Evolutionary conservation across 2,113 vertebrate genomes (phyloP), one percentile per base, ranked within the genome.

Genomic region (Rhinopomastus cyanomelas): DNA sequence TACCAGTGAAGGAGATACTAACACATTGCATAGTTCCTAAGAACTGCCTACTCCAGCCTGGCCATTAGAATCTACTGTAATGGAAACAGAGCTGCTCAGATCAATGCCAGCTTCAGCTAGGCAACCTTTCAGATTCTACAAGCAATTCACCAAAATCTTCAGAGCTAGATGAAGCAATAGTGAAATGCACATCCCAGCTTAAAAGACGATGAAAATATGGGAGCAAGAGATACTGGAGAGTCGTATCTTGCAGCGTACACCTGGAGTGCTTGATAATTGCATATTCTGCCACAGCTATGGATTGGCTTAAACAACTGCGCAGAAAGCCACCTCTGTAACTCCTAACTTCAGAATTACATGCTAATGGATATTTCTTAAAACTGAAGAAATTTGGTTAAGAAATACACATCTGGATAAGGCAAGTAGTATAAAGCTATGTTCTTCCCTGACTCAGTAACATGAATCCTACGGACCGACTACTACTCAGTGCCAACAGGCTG

Each of bases 381-480:
- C 4, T 51, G 37, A n/a, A 83, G 26, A 52, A 88, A 82, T 42
- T 26, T 0, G 0, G 8, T 75, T 66, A 61, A 36, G 60, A 74
- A 82, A 67, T 11, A 20, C 30, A 48, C 3, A 59, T 12, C 37
- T 78, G 34, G 15, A 52, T 71, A 88, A 61, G 12, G 32, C 27
- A 72, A 34, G 34, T 39, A 71, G 76, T 90, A 51, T 60, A 72
- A 61, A 87, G 48, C 27, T 16, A 6, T 4, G 16, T 8, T 84
- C 44, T 69, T 21, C 55, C 69, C 18, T 25, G 12, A 73, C 12
- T 79, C 32, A 30, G 29, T 37, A 42, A 26, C 5, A 71, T 7
- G 52, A 15, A 81, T 71, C 21, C 25, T 0, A 0, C 1, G 3
- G 13, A 36, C 22, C 51, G 77, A 79, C 51, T 39, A 62, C 46